Evolutionary conservation across 2,113 vertebrate species (phyloP).

Genomic region (Dascyllus trimaculatus): DNA sequence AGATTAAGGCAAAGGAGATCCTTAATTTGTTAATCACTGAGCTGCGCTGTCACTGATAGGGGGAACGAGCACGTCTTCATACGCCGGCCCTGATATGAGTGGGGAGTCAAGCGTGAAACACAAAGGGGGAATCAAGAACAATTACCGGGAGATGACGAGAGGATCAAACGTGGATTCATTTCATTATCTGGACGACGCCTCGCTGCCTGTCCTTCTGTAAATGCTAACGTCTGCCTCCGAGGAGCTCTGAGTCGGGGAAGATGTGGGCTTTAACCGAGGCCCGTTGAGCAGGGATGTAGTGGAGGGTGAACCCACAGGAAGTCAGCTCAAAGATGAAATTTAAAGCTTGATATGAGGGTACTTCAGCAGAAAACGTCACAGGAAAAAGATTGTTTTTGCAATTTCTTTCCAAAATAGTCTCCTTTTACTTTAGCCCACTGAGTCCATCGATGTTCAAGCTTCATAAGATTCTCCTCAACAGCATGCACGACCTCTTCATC

Average conservation of each 20-base stretch:
- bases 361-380: too few relatives aligned
- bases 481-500: too few relatives aligned
- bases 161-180: slow-evolving; percentile 70
- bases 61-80: slow-evolving; percentile 64
- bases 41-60: slow-evolving; percentile 71
- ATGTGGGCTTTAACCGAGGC: slow-evolving; percentile 15
- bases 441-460: too few relatives aligned
- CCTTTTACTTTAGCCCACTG: too few relatives aligned
- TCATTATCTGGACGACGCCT: slow-evolving; percentile 68
- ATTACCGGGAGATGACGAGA: slow-evolving; percentile 70
- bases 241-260: slow-evolving; percentile 13
- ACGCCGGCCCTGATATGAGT: slow-evolving; percentile 51
- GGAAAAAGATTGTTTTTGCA: too few relatives aligned
- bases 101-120: slow-evolving; percentile 77
- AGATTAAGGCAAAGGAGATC: slow-evolving; percentile 77
- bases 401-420: too few relatives aligned
- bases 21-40: slow-evolving; percentile 81
- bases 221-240: slow-evolving; percentile 60
- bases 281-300: background rate
- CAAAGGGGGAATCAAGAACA: slow-evolving; percentile 79
- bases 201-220: slow-evolving; percentile 36
- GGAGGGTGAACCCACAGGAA: background rate
- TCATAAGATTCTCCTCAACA: too few relatives aligned
- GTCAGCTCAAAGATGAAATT: background rate
- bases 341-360: background rate